Evolutionary conservation across 92 coral and sea anemone genomes (phyloP).

Genomic region (Parazoanthus darwini): DNA sequence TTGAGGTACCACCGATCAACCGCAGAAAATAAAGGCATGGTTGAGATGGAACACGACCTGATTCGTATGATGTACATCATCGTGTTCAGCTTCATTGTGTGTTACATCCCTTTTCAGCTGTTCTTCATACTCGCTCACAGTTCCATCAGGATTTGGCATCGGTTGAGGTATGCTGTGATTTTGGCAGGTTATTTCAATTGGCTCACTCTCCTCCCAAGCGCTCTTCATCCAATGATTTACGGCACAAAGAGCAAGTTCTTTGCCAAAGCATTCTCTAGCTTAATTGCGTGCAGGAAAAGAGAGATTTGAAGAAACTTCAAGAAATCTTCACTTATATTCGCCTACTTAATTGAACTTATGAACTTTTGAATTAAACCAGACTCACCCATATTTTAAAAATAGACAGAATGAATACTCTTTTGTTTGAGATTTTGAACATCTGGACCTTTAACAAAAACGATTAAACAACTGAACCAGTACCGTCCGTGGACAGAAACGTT

Average conservation of each 20-base stretch:
- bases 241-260: no score
- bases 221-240: constrained; percentile 6
- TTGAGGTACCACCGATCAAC: not conserved
- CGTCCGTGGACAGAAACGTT: no score
- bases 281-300: not conserved
- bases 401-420: no score
- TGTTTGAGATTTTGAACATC: no score
- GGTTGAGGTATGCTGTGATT: constrained; percentile 1
- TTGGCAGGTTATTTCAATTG: constrained; percentile 26
- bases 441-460: no score
- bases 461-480: no score
- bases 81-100: constrained; percentile 28
- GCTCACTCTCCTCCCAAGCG: constrained; percentile 14
- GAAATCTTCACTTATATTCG: no score
- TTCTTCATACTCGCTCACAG: constrained; percentile 46
- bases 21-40: not conserved
- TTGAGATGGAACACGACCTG: no score
- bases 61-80: constrained; percentile 64
- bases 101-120: constrained; percentile 74
- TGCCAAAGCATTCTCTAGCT: constrained; percentile 9
- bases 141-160: constrained; percentile 8
- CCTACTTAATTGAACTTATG: no score
- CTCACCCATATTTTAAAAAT: no score
- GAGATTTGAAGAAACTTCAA: no score
- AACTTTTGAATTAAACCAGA: no score